phyloP scores from a whole-genome alignment of 2,888 invertebrate species.

The Patella depressa region DNA sequence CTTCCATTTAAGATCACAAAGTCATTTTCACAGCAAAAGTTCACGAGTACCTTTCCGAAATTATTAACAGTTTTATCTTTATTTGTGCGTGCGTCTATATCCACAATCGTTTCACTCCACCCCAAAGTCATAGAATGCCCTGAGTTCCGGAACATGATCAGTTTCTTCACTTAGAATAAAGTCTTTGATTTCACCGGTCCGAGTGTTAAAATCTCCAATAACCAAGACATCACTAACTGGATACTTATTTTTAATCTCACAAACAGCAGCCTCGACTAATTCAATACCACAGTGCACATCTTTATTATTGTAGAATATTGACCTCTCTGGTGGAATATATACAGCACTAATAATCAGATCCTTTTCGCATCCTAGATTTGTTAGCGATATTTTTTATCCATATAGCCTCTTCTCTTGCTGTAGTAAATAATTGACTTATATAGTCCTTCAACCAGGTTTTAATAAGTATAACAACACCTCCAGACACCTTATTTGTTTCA shows the following conservation, averaged over 20 bases:
- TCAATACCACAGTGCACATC: neutral
- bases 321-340: neutral
- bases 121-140: neutral
- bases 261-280: neutral
- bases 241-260: neutral
- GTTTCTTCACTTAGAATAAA: neutral
- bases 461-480: no score
- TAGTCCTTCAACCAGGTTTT: no score
- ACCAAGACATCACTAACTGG: neutral
- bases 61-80: neutral
- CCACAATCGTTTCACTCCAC: neutral
- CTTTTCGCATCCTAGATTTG: neutral
- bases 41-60: neutral
- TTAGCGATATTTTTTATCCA: neutral
- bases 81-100: neutral
- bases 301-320: neutral
- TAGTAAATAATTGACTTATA: no score
- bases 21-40: neutral
- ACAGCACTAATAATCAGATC: neutral
- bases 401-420: neutral
- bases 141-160: neutral
- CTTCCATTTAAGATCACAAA: neutral
- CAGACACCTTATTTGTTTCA: no score
- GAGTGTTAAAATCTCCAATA: neutral
- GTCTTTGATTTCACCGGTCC: neutral